phyloP scores from a whole-genome alignment of 2,113 vertebrate genomes.

The Tyrannus savana region DNA sequence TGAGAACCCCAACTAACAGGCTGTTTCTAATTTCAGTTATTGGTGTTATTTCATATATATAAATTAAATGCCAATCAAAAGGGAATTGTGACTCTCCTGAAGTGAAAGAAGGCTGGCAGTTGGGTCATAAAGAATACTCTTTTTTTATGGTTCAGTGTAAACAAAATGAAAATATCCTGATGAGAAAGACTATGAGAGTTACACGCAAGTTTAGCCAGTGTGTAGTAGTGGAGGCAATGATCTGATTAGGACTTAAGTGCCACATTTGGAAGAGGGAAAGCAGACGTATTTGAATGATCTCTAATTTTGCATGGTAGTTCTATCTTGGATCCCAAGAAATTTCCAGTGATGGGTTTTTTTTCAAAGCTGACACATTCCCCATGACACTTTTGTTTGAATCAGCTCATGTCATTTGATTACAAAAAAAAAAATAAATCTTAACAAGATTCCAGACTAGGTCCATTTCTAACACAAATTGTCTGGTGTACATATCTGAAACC shows the following conservation, averaged over 20 bases:
- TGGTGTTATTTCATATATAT: background rate
- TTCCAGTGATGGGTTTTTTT: background rate
- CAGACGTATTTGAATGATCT: background rate
- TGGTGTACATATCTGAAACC: background rate
- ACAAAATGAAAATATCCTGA: background rate
- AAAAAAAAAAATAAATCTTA: background rate
- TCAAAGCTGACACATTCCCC: background rate
- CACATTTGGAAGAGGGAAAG: background rate
- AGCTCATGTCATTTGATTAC: background rate
- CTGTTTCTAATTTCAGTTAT: background rate
- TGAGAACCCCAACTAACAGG: background rate
- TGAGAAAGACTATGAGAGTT: background rate
- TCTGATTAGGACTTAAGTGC: background rate
- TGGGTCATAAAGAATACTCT: background rate
- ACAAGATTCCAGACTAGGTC: background rate
- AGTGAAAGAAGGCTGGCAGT: fast-evolving
- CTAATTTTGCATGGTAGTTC: background rate
- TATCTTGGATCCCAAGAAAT: background rate
- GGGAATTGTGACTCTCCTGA: background rate
- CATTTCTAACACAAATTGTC: background rate
- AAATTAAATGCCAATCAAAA: background rate
- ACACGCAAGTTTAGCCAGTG: background rate
- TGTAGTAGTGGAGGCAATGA: background rate
- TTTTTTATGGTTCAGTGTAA: background rate
- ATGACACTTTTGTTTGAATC: background rate